Conservation (phyloP, 2,113 vertebrate genomes). For the Limnothrissa miodon region DNA sequence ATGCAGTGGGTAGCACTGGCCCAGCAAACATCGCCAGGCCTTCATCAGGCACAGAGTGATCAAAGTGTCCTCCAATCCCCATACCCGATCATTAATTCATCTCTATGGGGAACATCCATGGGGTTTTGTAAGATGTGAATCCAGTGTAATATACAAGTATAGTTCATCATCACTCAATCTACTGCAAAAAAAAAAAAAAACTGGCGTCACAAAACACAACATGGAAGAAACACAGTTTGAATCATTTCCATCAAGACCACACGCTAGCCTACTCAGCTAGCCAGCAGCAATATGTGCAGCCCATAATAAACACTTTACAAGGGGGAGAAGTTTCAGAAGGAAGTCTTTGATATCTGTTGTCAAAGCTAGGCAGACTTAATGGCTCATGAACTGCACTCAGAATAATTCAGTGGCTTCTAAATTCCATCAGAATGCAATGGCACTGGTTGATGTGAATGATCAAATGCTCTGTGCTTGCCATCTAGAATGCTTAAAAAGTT, state of each 20-base stretch:
- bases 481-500: not conserved
- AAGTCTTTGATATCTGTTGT: slow-evolving; percentile 14
- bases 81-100: not conserved
- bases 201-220: not conserved
- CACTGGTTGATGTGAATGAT: not conserved
- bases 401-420: not conserved
- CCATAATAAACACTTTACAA: not conserved
- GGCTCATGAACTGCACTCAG: not conserved
- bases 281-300: not conserved
- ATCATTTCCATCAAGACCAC: not conserved
- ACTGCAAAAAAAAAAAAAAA: not conserved
- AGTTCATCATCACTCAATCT: not conserved
- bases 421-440: not conserved
- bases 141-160: not conserved
- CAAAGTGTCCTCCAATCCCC: not conserved
- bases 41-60: not conserved
- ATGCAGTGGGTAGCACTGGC: not conserved
- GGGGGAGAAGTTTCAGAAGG: not conserved
- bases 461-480: not conserved
- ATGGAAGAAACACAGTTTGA: not conserved
- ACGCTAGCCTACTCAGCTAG: not conserved
- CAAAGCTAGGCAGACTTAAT: not conserved
- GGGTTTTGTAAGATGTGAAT: not conserved
- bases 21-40: not conserved
- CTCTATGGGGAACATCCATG: not conserved